Conservation (phyloP, 2,113 vertebrate species). For the Cinclus mexicanus region DNA sequence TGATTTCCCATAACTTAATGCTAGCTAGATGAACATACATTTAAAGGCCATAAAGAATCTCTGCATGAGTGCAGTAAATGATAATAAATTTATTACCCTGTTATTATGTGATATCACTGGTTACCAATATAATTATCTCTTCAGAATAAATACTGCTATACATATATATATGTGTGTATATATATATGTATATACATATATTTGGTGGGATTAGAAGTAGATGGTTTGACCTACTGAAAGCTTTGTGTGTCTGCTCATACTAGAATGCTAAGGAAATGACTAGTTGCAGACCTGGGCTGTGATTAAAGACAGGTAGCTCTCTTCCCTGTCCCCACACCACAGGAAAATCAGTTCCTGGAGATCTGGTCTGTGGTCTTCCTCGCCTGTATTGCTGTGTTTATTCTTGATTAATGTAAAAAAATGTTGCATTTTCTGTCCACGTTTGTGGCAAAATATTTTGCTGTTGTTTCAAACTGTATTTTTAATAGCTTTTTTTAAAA, state of each 20-base stretch:
- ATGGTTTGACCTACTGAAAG: neutral
- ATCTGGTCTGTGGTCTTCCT: neutral
- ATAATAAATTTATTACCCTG: neutral
- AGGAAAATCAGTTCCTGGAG: neutral
- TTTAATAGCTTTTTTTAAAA: neutral
- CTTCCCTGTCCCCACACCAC: neutral
- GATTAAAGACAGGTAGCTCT: neutral
- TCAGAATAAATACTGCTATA: neutral
- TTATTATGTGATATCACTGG: neutral
- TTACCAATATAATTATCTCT: neutral
- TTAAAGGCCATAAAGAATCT: neutral
- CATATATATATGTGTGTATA: fast-evolving
- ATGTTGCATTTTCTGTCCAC: neutral
- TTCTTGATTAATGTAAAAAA: neutral
- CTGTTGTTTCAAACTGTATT: neutral
- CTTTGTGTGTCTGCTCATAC: neutral
- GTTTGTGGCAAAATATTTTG: neutral
- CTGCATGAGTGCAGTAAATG: neutral
- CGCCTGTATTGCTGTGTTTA: neutral
- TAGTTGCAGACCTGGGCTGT: neutral
- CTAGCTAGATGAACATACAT: neutral
- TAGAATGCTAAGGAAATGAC: neutral
- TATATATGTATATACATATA: neutral
- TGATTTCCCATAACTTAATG: neutral
- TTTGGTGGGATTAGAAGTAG: neutral